Percentiles rank a stretch among this genome's conserved stretches.
These are phyloP conservation scores for Mythimna impura DNA, from an alignment of 2,888 invertebrate genomes.

Conservation along the genomic window DNA sequence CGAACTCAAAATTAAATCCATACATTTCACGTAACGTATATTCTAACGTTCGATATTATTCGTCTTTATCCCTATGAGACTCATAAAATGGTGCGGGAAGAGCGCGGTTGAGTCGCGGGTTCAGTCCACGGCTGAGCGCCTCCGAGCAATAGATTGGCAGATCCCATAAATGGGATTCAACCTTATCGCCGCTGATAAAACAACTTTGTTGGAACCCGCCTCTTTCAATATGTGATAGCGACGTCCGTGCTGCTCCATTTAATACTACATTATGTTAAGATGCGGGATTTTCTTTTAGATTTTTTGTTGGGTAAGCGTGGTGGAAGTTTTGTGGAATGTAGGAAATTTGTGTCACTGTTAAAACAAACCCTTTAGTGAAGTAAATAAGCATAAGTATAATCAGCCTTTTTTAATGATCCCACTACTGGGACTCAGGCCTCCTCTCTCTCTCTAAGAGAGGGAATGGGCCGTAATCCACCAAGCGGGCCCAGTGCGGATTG, in stretches of 20 bases:
- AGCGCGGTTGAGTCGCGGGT: constrained; percentile 83
- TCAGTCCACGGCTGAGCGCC: constrained; percentile 65
- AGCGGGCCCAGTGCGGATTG: too few species aligned
- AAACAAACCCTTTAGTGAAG: too few species aligned
- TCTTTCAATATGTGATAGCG: constrained; percentile 80
- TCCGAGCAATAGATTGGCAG: constrained; percentile 61
- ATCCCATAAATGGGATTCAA: constrained; percentile 70
- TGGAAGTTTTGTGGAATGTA: not conserved
- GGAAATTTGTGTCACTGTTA: not conserved
- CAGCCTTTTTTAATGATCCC: too few species aligned
- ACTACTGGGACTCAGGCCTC: too few species aligned
- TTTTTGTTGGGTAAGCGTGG: constrained; percentile 54
- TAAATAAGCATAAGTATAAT: too few species aligned
- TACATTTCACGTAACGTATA: constrained; percentile 43
- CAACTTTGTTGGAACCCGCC: constrained; percentile 84
- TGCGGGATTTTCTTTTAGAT: constrained; percentile 78
- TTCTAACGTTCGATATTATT: constrained; percentile 53
- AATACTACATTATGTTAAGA: constrained; percentile 84
- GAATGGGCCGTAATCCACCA: too few species aligned
- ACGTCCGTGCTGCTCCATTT: constrained; percentile 79
- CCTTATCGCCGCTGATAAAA: constrained; percentile 84
- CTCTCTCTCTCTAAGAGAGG: too few species aligned
- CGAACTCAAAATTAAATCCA: constrained; percentile 37
- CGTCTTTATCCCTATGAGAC: constrained; percentile 73
- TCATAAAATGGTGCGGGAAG: constrained; percentile 82